Evolutionary conservation across 2,888 invertebrate genomes (phyloP).

Genomic region (Allacma fusca): DNA sequence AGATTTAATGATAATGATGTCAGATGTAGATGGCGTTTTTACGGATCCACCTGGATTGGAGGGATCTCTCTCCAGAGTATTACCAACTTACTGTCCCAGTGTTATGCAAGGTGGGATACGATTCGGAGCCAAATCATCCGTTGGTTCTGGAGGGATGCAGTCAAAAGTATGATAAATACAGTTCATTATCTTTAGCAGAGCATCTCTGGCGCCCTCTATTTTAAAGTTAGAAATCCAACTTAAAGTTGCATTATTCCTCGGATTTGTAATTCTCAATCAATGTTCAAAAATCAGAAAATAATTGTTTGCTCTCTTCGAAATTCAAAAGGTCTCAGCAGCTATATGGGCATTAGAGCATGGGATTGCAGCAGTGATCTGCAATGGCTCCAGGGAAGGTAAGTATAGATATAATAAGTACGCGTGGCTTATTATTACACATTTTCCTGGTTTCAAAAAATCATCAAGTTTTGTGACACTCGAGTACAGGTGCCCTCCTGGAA

Average conservation of each 20-base stretch:
- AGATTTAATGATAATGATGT: constrained; percentile 95
- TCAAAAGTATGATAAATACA: constrained; percentile 73
- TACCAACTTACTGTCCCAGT: constrained; percentile 91
- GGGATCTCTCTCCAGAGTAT: constrained; percentile 79
- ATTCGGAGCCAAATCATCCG: constrained; percentile 92
- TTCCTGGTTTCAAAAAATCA: not conserved
- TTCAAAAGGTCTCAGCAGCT: constrained; percentile 81
- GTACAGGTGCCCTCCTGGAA: constrained; percentile 83
- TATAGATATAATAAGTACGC: no score
- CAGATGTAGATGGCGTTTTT: constrained; percentile 98
- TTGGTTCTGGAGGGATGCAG: constrained; percentile 97
- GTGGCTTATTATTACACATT: not conserved
- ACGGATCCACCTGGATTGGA: constrained; percentile 94
- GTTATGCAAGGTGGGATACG: constrained; percentile 75
- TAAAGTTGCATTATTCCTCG: no score
- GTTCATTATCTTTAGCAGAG: no score
- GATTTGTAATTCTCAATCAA: no score
- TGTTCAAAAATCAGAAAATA: no score
- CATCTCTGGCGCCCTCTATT: no score
- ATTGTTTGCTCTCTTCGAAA: constrained; percentile 58
- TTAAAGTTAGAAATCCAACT: no score
- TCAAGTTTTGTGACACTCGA: not conserved
- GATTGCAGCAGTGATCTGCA: constrained; percentile 96
- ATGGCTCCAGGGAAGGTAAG: constrained; percentile 85
- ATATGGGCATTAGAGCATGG: constrained; percentile 95